These are phyloP conservation scores for Psettodes erumei DNA, from an alignment of 2,113 vertebrate genomes.

Conservation along the genomic window DNA sequence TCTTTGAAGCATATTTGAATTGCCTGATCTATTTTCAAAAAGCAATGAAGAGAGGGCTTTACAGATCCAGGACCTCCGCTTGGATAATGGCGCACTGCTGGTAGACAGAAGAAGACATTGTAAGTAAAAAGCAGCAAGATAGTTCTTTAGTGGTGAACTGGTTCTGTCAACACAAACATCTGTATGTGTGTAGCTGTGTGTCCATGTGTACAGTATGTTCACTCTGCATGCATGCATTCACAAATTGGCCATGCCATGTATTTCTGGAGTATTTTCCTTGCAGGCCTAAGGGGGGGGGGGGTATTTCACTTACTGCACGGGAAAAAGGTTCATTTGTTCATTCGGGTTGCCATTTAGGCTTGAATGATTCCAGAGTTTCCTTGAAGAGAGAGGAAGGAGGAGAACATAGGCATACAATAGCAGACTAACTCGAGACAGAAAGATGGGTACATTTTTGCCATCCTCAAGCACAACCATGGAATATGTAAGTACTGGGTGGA, in stretches of 20 bases:
- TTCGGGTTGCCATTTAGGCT: conserved; percentile 72
- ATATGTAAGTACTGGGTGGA: background rate
- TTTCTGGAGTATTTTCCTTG: conserved; percentile 66
- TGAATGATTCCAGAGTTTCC: conserved; percentile 60
- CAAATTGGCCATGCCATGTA: conserved; percentile 67
- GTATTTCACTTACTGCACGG: conserved; percentile 68
- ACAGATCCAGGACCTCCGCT: background rate
- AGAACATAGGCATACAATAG: conserved; percentile 14
- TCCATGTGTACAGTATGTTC: conserved; percentile 24
- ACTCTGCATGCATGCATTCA: conserved; percentile 61
- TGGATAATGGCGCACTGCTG: conserved; percentile 15
- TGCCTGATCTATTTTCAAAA: conserved; percentile 30
- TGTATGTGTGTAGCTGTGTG: conserved; percentile 14
- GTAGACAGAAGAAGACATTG: background rate
- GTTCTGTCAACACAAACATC: conserved; percentile 63
- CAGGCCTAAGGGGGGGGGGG: conserved; percentile 66
- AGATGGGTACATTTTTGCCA: conserved; percentile 1
- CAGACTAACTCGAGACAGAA: conserved; percentile 9
- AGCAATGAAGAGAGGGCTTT: background rate
- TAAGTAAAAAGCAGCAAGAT: background rate
- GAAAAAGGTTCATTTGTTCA: conserved; percentile 56
- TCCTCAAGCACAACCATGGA: background rate
- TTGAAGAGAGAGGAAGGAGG: conserved; percentile 27
- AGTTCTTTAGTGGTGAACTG: conserved; percentile 51
- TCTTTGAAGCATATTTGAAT: conserved; percentile 12